A percentile compares a stretch with the other conserved stretches of the same genome.
Evolutionary conservation across 2,113 vertebrate species (phyloP).

Genomic region (Ceuthmochares aereus): DNA sequence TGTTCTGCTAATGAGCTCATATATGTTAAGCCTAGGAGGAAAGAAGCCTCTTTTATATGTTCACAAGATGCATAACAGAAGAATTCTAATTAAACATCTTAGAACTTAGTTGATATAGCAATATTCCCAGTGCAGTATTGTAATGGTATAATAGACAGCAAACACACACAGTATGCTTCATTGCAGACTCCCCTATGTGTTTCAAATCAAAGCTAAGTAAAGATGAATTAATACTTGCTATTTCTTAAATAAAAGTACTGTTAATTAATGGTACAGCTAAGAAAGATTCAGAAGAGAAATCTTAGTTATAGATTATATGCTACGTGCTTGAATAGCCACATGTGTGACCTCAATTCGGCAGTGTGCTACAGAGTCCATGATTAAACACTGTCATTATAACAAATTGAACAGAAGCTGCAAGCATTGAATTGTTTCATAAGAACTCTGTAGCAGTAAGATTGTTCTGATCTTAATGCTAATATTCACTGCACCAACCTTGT

Average conservation of each 20-base stretch:
- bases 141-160: neutral
- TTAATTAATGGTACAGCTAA: conserved; percentile 77
- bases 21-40: conserved; percentile 15
- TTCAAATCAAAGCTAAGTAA: conserved; percentile 59
- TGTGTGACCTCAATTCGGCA: conserved; percentile 82
- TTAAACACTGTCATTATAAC: conserved; percentile 84
- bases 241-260: conserved; percentile 61
- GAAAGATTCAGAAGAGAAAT: conserved; percentile 71
- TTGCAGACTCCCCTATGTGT: conserved; percentile 14
- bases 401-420: conserved; percentile 80
- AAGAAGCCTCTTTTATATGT: conserved; percentile 1
- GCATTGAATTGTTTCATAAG: conserved; percentile 80
- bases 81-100: conserved; percentile 65
- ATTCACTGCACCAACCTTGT: conserved; percentile 59
- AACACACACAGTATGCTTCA: conserved; percentile 4
- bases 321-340: conserved; percentile 78
- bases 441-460: conserved; percentile 71
- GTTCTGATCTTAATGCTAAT: conserved; percentile 77
- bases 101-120: conserved; percentile 40
- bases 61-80: conserved; percentile 48
- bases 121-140: conserved; percentile 34
- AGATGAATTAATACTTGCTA: conserved; percentile 40
- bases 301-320: conserved; percentile 79
- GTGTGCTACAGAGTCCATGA: conserved; percentile 67
- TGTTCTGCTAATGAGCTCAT: conserved; percentile 39